Base-by-base conservation (phyloP, 2,888 invertebrate genomes). In the Dendrolimus houi region DNA sequence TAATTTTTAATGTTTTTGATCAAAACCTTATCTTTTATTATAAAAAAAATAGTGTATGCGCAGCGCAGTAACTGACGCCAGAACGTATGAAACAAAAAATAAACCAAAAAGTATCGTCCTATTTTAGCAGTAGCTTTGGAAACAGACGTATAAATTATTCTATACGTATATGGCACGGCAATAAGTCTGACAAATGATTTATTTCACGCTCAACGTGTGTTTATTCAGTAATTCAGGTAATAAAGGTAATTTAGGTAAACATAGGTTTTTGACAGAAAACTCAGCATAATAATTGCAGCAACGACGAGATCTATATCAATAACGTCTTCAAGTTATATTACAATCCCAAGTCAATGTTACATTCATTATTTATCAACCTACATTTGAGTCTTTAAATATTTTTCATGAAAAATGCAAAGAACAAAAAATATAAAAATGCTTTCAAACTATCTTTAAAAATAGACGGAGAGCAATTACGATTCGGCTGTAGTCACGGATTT, bases 221-320 rank as follows among this genome's bases (percentile, higher is more conserved):
- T 81, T 79, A 76, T 79, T 75, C 67, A 73, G 79, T 80, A 80
- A 84, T 87, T 84, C 76, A 57, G 66, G 68, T 71, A 81, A 85
- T n/a, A n/a, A n/a, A n/a, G n/a, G n/a, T n/a, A n/a, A 84, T 87
- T 84, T 76, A 57, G 66, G 68, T 71, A 81, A 85, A 70, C 79
- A 75, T 72, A 75, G 72, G 73, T 78, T 80, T 79, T 74, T 75
- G 77, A 76, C 76, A 69, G 78, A 79, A 82, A 74, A 69, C 65
- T 71, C 29, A 6, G 70, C 69, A 72, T 73, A 73, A 75, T 87
- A 84, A 87, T 86, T 85, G 83, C 76, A 80, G 70, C 62, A 68
- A 74, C 72, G 76, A 75, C 70, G 65, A 74, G 85, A 87, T 87
- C 66, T 67, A 81, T 84, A 86, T 86, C 85, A 71, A 64, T 68